Percentiles rank a stretch among this genome's conserved stretches.
These are phyloP conservation scores for Aegotheles bennettii DNA, from an alignment of 2,113 vertebrate species.

Conservation along the genomic window DNA sequence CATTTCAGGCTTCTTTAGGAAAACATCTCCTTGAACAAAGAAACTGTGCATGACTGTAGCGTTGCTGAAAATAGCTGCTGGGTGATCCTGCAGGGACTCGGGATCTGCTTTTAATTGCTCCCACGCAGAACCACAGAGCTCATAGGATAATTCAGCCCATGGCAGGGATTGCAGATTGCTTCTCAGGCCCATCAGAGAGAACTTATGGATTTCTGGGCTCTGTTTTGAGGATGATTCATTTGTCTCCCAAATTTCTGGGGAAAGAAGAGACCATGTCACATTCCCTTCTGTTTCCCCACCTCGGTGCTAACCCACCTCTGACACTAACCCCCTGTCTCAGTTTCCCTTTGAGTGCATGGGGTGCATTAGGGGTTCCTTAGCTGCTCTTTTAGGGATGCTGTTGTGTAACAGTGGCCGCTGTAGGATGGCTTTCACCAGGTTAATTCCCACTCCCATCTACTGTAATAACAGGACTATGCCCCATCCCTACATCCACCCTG, in stretches of 20 bases:
- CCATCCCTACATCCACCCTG: background rate
- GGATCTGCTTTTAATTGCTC: conserved; percentile 21
- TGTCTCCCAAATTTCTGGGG: background rate
- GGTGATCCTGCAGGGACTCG: background rate
- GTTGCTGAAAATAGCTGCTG: conserved; percentile 15
- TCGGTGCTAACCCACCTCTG: background rate
- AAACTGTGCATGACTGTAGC: background rate
- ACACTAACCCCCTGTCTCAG: background rate
- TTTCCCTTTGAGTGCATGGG: background rate
- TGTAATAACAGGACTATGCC: background rate
- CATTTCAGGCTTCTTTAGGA: conserved; percentile 40
- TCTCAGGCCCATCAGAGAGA: background rate
- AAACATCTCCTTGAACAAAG: background rate
- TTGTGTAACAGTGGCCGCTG: background rate
- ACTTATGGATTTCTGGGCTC: background rate
- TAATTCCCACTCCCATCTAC: background rate
- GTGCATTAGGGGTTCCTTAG: background rate
- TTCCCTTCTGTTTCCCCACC: background rate
- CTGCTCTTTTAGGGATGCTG: background rate
- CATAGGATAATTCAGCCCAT: background rate
- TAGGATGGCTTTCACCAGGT: background rate
- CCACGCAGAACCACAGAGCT: background rate
- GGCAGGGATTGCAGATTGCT: background rate
- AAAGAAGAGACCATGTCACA: background rate
- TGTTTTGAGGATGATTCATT: background rate